These are phyloP conservation scores for Toxotes chatareus DNA, from an alignment of 2,113 vertebrate genomes.

Conservation along the genomic window DNA sequence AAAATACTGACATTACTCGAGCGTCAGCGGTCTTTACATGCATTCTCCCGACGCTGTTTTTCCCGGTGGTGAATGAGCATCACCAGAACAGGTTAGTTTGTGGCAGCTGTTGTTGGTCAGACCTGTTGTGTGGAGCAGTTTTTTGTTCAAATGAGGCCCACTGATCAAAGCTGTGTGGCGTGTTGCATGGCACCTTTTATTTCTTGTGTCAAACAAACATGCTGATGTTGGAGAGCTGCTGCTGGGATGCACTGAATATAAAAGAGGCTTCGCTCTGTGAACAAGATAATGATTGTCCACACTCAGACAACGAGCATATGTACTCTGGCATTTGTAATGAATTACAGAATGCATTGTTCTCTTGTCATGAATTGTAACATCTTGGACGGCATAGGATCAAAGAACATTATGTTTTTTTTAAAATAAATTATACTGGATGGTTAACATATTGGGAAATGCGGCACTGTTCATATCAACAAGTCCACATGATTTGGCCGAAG, in stretches of 20 bases:
- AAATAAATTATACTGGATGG: background rate
- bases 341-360: background rate
- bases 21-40: background rate
- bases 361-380: background rate
- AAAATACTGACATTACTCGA: background rate
- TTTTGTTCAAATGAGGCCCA: constrained; percentile 52
- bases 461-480: background rate
- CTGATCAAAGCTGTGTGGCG: constrained; percentile 17
- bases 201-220: constrained; percentile 48
- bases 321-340: background rate
- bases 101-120: background rate
- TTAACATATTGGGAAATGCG: background rate
- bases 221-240: constrained; percentile 45
- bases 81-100: constrained; percentile 7
- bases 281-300: constrained; percentile 24
- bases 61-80: background rate
- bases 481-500: background rate
- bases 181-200: constrained; percentile 9
- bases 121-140: constrained; percentile 15
- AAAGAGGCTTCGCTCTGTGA: constrained; percentile 11
- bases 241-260: constrained; percentile 7
- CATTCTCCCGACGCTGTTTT: background rate
- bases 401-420: background rate
- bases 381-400: background rate
- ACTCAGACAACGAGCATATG: constrained; percentile 20